phyloP scores from a whole-genome alignment of 2,888 invertebrate species.

The Drosophila leonis region DNA sequence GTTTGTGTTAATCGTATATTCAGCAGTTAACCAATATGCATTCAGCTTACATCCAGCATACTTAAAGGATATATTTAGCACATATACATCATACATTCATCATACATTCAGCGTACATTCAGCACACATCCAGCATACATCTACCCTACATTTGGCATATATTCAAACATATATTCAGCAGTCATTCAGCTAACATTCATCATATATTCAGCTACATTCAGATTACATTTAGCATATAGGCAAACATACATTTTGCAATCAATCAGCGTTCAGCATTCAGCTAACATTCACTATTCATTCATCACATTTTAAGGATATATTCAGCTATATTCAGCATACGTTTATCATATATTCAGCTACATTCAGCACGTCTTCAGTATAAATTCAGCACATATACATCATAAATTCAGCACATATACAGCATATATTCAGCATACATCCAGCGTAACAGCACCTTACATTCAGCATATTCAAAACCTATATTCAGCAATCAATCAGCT shows the following conservation, averaged over 20 bases:
- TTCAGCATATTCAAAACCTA: not conserved
- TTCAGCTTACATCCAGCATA: not conserved
- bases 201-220: too few species aligned
- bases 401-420: not conserved
- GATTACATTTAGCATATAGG: too few species aligned
- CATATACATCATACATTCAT: not conserved
- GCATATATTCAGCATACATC: not conserved
- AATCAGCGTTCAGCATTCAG: too few species aligned
- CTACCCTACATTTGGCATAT: not conserved
- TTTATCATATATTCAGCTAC: too few species aligned
- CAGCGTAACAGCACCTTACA: not conserved
- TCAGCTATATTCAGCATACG: not conserved
- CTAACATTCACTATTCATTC: too few species aligned
- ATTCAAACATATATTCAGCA: not conserved
- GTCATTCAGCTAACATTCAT: not conserved
- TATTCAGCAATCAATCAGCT: not conserved
- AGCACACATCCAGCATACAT: not conserved
- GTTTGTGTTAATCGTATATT: too few species aligned
- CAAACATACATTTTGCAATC: too few species aligned
- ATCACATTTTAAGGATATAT: too few species aligned
- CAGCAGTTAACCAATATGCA: not conserved
- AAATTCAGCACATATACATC: not conserved
- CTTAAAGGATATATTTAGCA: too few species aligned
- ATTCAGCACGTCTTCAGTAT: not conserved
- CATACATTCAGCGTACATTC: not conserved